Conservation (phyloP, 2,797 vertebrate genomes). For the Thaleichthys pacificus region DNA sequence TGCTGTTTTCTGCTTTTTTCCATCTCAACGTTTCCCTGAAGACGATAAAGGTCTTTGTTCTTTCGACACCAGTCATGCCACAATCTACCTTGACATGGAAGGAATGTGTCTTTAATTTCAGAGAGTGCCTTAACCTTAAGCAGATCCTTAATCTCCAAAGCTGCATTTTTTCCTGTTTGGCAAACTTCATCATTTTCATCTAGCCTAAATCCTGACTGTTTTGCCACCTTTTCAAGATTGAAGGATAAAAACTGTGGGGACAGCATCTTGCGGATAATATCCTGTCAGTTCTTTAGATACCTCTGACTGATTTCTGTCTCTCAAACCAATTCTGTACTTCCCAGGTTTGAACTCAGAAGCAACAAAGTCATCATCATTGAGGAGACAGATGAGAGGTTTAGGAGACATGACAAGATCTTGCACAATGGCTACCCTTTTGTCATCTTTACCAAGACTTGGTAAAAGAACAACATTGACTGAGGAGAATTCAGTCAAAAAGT, state of each 20-base stretch:
- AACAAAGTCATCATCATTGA: constrained; percentile 40
- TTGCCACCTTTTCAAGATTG: constrained; percentile 55
- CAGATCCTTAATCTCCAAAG: constrained; percentile 32
- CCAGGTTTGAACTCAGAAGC: fast-evolving
- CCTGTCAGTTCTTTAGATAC: constrained; percentile 53
- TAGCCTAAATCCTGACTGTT: constrained; percentile 43
- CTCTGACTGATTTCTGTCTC: constrained; percentile 65
- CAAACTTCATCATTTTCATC: constrained; percentile 64
- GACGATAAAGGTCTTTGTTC: constrained; percentile 71
- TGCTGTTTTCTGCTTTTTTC: constrained; percentile 57
- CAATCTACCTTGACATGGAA: constrained; percentile 74
- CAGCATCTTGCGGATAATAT: constrained; percentile 42
- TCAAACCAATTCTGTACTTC: constrained; percentile 64
- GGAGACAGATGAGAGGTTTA: constrained; percentile 67
- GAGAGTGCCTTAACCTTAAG: constrained; percentile 42
- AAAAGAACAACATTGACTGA: constrained; percentile 67
- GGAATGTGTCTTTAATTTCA: constrained; percentile 63
- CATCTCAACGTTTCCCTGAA: constrained; percentile 67
- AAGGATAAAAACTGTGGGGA: constrained; percentile 13
- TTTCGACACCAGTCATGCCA: constrained; percentile 75
- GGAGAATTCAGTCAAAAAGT: constrained; percentile 62
- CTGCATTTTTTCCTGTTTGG: constrained; percentile 58
- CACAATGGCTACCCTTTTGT: constrained; percentile 34
- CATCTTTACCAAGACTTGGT: constrained; percentile 19
- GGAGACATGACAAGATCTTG: constrained; percentile 19